Evolutionary conservation across 2,797 vertebrate species (phyloP), one percentile per base, ranked within the genome.

Genomic region (Acanthopagrus latus): DNA sequence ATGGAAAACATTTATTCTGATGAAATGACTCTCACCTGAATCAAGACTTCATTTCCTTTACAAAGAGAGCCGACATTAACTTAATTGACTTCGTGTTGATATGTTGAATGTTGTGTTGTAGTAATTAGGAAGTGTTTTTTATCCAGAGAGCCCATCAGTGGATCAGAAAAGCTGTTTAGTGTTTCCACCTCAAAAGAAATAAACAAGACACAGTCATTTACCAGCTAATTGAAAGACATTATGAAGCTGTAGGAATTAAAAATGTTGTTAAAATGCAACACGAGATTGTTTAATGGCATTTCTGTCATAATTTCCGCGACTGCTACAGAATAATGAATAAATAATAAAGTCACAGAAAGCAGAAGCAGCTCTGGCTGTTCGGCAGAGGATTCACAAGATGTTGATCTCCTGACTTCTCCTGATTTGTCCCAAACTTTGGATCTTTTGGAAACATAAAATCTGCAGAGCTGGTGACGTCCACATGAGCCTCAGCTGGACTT

Each of bases 81-180:
- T 71, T 84, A 76, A 78, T 72, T 65, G 38, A 75, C 75, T 81
- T 81, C 73, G 50, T 79, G 85, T 76, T 87, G 81, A 77, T 69
- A 78, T 71, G 81, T 78, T 68, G 23, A 63, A 81, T 55, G 79
- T 77, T 64, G 27, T 68, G 50, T 79, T 81, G 81, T 51, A 64
- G 52, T 81, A 46, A 86, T 75, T 75, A 55, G 54, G 47, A 43
- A 55, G 56, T n/a, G 56, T 63, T 77, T 43, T 43, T 71, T 65
- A 60, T 81, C 56, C 66, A 25, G 44, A 59, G 29, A 82, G 71
- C 71, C 33, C 8, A 14, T 44, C 29, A 58, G 11, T 21, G 16
- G 29, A 8, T 63, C 21, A 64, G 27, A 51, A 33, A 75, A 55
- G 55, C 59, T 65, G 27, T 74, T 69, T 64, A 33, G 47, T 71